Evolutionary conservation across 1,140 invertebrate species (phyloP), one percentile per base, ranked within the genome.

Genomic region (Protaetia brevitarsis): DNA sequence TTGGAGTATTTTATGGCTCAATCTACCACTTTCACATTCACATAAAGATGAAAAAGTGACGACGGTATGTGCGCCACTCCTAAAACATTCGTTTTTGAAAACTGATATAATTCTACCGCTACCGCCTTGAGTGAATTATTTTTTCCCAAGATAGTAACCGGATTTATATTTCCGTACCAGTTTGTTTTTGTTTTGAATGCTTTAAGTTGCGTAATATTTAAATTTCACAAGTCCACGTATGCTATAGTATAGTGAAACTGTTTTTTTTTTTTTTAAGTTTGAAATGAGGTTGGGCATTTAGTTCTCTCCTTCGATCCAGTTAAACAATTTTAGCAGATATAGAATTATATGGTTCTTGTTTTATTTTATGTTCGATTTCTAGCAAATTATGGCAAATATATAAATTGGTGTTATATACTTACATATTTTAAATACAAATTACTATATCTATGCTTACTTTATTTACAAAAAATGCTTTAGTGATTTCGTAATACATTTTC

Each of bases 121-220:
- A 11, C 34, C 3, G 34, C 34, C 34, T 45, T 21, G 26, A 19
- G 41, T 6, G 11, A 51, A 3, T 51, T 10, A 23, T 19, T 51
- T 51, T 45, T 51, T 51, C 41, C 41, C 41, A 51, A 51, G 41
- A 51, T 51, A 51, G 19, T 23, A 8, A 19, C 8, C 41, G 41
- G 41, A 51, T 51, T 51, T 51, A 23, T 23, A 51, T 51, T 51
- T 51, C 41, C 41, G 13, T 16, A 10, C 41, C n/a, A n/a, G n/a
- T n/a, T n/a, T n/a, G n/a, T n/a, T n/a, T n/a, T n/a, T n/a, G n/a
- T n/a, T n/a, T n/a, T n/a, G n/a, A n/a, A n/a, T 19, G 2, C 37
- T 45, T 45, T 2, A 0, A 7, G 13, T 45, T 45, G 21, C 37
- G n/a, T 51, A 51, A 51, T 34, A n/a, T n/a, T n/a, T n/a, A n/a